Conservation (phyloP, 2,888 invertebrate genomes). For the Acanthosoma haemorrhoidale region DNA sequence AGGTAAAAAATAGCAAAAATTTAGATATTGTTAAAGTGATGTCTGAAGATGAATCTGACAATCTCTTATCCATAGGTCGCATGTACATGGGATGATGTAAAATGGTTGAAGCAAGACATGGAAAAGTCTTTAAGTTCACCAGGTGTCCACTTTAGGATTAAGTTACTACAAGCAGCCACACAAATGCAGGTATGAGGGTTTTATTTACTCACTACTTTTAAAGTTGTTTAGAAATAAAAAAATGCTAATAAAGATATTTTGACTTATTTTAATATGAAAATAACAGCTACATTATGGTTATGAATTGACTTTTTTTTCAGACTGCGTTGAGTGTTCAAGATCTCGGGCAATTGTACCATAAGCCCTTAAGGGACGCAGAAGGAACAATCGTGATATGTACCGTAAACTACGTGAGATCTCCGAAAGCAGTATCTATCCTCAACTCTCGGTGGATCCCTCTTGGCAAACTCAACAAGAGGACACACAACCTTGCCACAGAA, state of each 20-base stretch:
- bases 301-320: conserved; percentile 48
- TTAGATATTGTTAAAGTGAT: not conserved
- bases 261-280: not conserved
- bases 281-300: not conserved
- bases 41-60: not conserved
- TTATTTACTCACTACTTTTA: not conserved
- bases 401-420: conserved; percentile 71
- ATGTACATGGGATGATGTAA: conserved; percentile 95
- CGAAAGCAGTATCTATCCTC: conserved; percentile 80
- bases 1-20: conserved; percentile 52
- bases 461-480: conserved; percentile 74
- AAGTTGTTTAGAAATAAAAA: not conserved
- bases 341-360: conserved; percentile 89
- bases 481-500: conserved; percentile 64
- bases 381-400: conserved; percentile 88
- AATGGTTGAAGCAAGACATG: conserved; percentile 85
- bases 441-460: conserved; percentile 91
- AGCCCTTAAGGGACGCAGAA: conserved; percentile 79
- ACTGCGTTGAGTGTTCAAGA: conserved; percentile 86
- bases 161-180: conserved; percentile 83
- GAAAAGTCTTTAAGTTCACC: conserved; percentile 88
- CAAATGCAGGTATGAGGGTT: conserved; percentile 64
- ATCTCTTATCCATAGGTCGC: conserved; percentile 60
- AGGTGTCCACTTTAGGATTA: conserved; percentile 80
- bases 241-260: not conserved